Percentiles rank a stretch among this genome's conserved stretches.
Conservation (phyloP, 2,888 invertebrate species). For the Cecidostiba fungosa region DNA sequence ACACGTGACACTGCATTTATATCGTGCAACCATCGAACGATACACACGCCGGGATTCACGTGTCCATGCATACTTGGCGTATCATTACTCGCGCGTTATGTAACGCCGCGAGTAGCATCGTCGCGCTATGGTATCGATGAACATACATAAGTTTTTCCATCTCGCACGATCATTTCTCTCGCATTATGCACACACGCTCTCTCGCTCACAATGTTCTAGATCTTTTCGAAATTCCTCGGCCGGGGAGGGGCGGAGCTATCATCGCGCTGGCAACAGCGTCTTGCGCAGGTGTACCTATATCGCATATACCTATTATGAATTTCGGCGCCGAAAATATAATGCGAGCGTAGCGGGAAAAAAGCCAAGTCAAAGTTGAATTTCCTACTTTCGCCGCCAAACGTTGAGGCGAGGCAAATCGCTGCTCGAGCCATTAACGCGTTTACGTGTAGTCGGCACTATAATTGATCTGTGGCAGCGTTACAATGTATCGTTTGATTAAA, state of each 20-base stretch:
- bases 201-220: conserved; percentile 23
- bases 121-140: conserved; percentile 4
- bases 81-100: conserved; percentile 23
- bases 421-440: not conserved
- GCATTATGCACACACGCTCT: not conserved
- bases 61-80: conserved; percentile 17
- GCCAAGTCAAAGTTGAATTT: conserved; percentile 49
- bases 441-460: not conserved
- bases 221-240: conserved; percentile 32
- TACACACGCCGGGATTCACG: conserved; percentile 13
- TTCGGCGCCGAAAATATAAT: not conserved
- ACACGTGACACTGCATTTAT: conserved; percentile 10
- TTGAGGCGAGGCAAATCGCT: not conserved
- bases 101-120: not conserved
- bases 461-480: not conserved
- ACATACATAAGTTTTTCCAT: not conserved
- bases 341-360: conserved; percentile 23
- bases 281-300: not conserved
- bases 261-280: conserved; percentile 21
- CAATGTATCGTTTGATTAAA: not conserved
- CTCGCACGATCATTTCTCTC: not conserved
- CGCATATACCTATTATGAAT: not conserved
- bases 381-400: conserved; percentile 50
- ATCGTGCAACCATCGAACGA: not conserved
- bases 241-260: not conserved